These are phyloP conservation scores for Heterochromis multidens DNA, from an alignment of 2,113 vertebrate species.

Conservation along the genomic window DNA sequence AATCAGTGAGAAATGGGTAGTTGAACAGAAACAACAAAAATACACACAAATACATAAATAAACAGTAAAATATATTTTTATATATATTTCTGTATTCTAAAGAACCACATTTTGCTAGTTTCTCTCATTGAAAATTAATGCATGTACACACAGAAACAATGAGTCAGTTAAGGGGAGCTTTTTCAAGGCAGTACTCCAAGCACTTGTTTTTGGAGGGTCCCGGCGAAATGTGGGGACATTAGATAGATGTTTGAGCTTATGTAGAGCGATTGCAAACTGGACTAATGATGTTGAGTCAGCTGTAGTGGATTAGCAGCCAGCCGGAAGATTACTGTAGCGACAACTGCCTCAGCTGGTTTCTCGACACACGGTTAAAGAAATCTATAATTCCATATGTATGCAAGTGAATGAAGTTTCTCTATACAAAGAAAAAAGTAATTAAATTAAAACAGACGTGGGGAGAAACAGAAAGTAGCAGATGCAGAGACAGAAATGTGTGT, in stretches of 20 bases:
- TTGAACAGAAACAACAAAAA: background rate
- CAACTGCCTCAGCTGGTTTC: conserved; percentile 36
- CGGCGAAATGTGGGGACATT: conserved; percentile 36
- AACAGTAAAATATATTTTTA: background rate
- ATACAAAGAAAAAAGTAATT: background rate
- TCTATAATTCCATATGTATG: background rate
- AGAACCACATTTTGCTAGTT: background rate
- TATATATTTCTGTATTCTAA: background rate
- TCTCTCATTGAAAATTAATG: background rate
- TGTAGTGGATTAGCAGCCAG: conserved; percentile 66
- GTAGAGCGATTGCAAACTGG: conserved; percentile 40
- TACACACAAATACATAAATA: background rate
- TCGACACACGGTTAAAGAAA: background rate
- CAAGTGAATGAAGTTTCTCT: conserved; percentile 2
- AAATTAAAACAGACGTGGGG: conserved; percentile 9
- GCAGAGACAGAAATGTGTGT: background rate
- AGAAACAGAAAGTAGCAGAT: background rate
- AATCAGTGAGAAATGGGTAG: background rate
- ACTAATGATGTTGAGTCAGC: conserved; percentile 74
- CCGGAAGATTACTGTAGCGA: conserved; percentile 61
- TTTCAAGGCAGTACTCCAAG: conserved; percentile 16
- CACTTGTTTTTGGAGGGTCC: conserved; percentile 31
- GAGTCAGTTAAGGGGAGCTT: conserved; percentile 34
- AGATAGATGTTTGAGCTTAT: conserved; percentile 60
- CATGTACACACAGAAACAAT: background rate